Conservation (phyloP, 2,888 invertebrate species). For the Ophioninae sp. region DNA sequence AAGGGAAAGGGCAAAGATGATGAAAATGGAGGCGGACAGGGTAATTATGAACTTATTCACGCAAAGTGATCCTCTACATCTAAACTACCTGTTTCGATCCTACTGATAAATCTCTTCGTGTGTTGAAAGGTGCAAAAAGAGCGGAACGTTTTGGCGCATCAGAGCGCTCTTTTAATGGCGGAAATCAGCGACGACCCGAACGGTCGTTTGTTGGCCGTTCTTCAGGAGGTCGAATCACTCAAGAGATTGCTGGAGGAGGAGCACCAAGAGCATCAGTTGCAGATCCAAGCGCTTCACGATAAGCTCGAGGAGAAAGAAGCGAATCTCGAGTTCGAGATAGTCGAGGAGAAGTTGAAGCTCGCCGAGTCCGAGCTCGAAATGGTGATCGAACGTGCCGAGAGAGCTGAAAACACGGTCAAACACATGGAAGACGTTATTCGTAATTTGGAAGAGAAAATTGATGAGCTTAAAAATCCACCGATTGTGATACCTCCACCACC, state of each 20-base stretch:
- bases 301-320: conserved; percentile 86
- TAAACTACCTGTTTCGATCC: neutral
- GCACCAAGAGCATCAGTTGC: conserved; percentile 82
- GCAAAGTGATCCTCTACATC: neutral
- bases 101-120: neutral
- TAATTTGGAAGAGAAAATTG: conserved; percentile 71
- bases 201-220: conserved; percentile 81
- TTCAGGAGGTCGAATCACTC: conserved; percentile 85
- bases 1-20: conserved; percentile 83
- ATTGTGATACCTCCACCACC: conserved; percentile 80
- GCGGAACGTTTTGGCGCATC: conserved; percentile 85
- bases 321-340: conserved; percentile 86
- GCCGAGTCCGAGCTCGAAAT: conserved; percentile 87
- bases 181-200: conserved; percentile 84
- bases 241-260: conserved; percentile 85
- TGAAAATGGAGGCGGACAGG: conserved; percentile 80
- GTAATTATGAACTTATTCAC: conserved; percentile 66
- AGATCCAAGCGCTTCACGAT: conserved; percentile 85
- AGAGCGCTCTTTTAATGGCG: conserved; percentile 86
- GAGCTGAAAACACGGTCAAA: conserved; percentile 82
- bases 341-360: conserved; percentile 87
- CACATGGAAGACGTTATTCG: conserved; percentile 72
- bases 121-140: conserved; percentile 84
- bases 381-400: conserved; percentile 85
- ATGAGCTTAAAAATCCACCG: conserved; percentile 71